A percentile compares a stretch with the other conserved stretches of the same genome.
Conservation (phyloP, 2,888 invertebrate genomes). For the Ephialtes manifestator region DNA sequence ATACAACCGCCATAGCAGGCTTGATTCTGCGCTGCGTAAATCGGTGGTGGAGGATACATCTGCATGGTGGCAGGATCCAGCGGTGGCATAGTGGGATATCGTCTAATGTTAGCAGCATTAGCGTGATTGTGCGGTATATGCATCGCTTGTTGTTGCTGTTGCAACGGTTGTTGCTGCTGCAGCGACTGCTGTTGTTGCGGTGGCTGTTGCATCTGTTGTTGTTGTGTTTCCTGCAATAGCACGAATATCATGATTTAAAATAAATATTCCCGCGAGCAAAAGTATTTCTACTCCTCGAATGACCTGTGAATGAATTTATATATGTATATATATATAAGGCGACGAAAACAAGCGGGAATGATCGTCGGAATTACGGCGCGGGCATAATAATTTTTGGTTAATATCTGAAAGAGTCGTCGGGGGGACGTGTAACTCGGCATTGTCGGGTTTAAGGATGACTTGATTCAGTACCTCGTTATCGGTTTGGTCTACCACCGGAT, state of each 20-base stretch:
- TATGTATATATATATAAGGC: conserved; percentile 15
- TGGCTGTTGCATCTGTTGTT: conserved; percentile 75
- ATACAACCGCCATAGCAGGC: conserved; percentile 84
- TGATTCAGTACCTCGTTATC: conserved; percentile 80
- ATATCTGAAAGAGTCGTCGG: conserved; percentile 36
- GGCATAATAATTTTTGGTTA: conserved; percentile 36
- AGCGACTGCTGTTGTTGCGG: conserved; percentile 32
- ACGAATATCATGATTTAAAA: conserved; percentile 35
- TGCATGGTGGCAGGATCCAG: conserved; percentile 82
- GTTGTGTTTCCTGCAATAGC: conserved; percentile 45
- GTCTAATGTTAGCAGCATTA: conserved; percentile 79
- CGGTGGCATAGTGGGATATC: conserved; percentile 81
- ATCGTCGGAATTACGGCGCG: conserved; percentile 48
- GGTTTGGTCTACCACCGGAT: conserved; percentile 75
- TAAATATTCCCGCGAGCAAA: background rate
- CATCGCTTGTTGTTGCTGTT: conserved; percentile 78
- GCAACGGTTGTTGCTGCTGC: conserved; percentile 71
- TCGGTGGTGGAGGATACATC: conserved; percentile 83
- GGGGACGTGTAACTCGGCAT: conserved; percentile 45
- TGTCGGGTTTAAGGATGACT: conserved; percentile 57
- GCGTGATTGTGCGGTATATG: conserved; percentile 82
- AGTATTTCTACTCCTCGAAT: conserved; percentile 31
- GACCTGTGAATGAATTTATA: conserved; percentile 49
- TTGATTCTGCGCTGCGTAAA: conserved; percentile 82
- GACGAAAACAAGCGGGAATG: conserved; percentile 52